Percentiles rank a stretch among this genome's conserved stretches.
Conservation (phyloP, 2,113 vertebrate species). For the Actenoides lindsayi region DNA sequence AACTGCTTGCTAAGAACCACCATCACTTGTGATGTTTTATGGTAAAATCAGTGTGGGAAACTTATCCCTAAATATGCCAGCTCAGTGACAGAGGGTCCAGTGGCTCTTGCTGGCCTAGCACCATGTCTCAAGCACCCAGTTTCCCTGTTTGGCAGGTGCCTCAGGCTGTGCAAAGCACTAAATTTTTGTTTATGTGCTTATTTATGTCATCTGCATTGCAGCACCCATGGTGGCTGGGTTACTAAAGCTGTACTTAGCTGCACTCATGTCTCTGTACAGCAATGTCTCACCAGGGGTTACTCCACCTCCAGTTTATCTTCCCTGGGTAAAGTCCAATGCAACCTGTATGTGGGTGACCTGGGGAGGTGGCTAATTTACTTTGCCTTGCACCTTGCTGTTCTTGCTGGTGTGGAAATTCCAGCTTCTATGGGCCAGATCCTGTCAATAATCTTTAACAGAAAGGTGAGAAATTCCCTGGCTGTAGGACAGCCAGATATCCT, state of each 20-base stretch:
- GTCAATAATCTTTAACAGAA: neutral
- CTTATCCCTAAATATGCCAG: too few relatives aligned
- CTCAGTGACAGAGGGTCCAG: too few relatives aligned
- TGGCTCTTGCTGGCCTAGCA: neutral
- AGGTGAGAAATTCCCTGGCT: neutral
- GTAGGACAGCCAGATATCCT: neutral
- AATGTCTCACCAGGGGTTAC: neutral
- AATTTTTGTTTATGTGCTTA: neutral
- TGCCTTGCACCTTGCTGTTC: neutral
- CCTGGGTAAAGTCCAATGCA: neutral
- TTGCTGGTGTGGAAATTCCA: neutral
- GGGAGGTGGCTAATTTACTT: neutral
- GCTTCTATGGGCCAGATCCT: neutral
- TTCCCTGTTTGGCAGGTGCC: neutral
- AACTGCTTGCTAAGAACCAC: too few relatives aligned
- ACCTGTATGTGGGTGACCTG: neutral
- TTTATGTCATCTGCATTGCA: neutral
- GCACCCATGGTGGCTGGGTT: fast-evolving
- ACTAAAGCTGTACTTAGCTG: neutral
- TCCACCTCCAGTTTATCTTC: neutral
- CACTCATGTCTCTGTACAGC: neutral
- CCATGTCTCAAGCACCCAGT: neutral
- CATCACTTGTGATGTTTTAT: too few relatives aligned
- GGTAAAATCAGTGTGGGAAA: too few relatives aligned
- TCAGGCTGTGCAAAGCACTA: neutral